Conservation (phyloP, 1,140 invertebrate genomes). For the Saccostrea glomerata region DNA sequence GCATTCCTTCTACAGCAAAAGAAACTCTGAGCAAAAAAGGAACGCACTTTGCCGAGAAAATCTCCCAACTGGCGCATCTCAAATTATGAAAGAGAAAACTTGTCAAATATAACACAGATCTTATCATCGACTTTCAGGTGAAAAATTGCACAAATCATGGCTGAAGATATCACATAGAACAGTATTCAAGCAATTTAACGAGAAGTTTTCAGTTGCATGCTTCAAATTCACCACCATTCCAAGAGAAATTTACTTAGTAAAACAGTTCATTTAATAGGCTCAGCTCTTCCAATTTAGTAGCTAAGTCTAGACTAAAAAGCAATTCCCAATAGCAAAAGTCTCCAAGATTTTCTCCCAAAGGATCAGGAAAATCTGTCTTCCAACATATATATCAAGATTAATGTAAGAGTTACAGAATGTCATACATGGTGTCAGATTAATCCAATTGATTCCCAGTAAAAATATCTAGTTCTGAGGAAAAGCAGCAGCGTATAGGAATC, state of each 20-base stretch:
- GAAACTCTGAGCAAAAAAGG: constrained; percentile 30
- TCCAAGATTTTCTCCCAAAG: background rate
- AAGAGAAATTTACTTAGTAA: too few species aligned
- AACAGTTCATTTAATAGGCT: too few species aligned
- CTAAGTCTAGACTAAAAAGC: background rate
- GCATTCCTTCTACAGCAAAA: constrained; percentile 30
- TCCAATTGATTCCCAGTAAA: constrained; percentile 21
- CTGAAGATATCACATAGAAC: background rate
- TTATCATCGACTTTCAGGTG: constrained; percentile 22
- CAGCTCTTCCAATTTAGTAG: too few species aligned
- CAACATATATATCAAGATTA: constrained; percentile 27
- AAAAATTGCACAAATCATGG: constrained; percentile 5
- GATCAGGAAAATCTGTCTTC: background rate
- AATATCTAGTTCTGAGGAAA: background rate
- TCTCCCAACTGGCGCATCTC: constrained; percentile 19
- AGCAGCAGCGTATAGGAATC: background rate
- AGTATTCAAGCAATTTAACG: background rate
- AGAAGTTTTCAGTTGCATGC: background rate
- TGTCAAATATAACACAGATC: constrained; percentile 22
- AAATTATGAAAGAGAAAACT: constrained; percentile 26
- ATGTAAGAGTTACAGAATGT: constrained; percentile 3
- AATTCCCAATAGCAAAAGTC: background rate
- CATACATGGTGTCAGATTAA: constrained; percentile 20
- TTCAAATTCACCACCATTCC: background rate
- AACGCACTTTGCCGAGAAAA: constrained; percentile 11